A percentile compares a stretch with the other conserved stretches of the same genome.
phyloP scores from a whole-genome alignment of 2,113 vertebrate genomes.

The Dolichallabes microphthalmus region DNA sequence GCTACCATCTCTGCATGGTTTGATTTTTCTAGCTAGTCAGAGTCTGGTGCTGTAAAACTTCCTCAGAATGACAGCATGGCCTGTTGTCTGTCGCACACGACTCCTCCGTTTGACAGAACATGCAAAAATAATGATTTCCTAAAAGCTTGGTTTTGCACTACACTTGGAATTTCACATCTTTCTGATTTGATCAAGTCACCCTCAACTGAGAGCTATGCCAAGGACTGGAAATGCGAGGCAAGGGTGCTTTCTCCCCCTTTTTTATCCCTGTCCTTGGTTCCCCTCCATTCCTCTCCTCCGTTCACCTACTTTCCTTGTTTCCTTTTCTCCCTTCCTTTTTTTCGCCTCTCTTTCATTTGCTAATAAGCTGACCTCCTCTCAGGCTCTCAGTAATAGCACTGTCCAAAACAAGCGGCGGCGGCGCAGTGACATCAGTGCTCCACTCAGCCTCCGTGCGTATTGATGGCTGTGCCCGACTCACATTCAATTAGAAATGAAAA shows the following conservation, averaged over 20 bases:
- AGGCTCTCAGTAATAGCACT: slow-evolving; percentile 26
- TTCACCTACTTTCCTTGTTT: not conserved
- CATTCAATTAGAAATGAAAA: slow-evolving; percentile 47
- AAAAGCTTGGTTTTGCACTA: slow-evolving; percentile 58
- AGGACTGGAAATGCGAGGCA: slow-evolving; percentile 36
- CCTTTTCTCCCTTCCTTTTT: not conserved
- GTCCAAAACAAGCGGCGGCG: slow-evolving; percentile 16
- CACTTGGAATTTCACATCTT: slow-evolving; percentile 61
- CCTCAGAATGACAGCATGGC: slow-evolving; percentile 56
- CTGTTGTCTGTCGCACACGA: slow-evolving; percentile 48
- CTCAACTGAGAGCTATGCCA: slow-evolving; percentile 34
- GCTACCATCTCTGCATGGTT: slow-evolving; percentile 26
- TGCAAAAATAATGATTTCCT: slow-evolving; percentile 63
- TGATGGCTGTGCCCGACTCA: slow-evolving; percentile 35
- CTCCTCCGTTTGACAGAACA: slow-evolving; percentile 47
- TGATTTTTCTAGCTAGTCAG: slow-evolving; percentile 50
- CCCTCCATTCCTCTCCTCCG: not conserved
- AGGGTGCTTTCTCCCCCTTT: not conserved
- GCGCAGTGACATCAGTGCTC: not conserved
- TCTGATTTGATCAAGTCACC: slow-evolving; percentile 57
- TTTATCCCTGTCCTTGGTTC: not conserved
- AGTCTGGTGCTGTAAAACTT: slow-evolving; percentile 55
- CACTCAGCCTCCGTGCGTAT: slow-evolving; percentile 45
- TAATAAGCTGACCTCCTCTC: not conserved
- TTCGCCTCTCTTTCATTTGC: not conserved